A percentile compares a stretch with the other conserved stretches of the same genome.
phyloP scores from a whole-genome alignment of 1,140 invertebrate genomes.

The Hyles vespertilio region DNA sequence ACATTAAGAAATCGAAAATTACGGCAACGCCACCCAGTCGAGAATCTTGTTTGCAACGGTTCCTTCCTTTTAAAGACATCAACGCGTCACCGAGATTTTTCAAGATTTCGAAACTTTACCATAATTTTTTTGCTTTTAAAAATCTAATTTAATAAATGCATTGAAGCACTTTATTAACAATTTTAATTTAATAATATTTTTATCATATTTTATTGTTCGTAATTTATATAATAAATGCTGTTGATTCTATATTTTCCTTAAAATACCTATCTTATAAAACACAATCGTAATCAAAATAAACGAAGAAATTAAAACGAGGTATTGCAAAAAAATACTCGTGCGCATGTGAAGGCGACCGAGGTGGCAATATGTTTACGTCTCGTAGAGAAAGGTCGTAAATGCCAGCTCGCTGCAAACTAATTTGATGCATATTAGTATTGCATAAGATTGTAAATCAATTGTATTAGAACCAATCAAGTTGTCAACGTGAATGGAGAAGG shows the following conservation, averaged over 20 bases:
- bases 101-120: no score
- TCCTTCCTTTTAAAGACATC: slow-evolving; percentile 14
- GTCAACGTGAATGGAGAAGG: slow-evolving; percentile 59
- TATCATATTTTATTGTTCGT: no score
- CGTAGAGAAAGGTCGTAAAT: slow-evolving; percentile 28
- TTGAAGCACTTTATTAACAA: no score
- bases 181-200: no score
- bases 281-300: slow-evolving; percentile 25
- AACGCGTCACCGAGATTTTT: slow-evolving; percentile 3
- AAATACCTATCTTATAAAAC: no score
- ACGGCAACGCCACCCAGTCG: neutral
- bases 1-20: no score
- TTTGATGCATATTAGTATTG: neutral
- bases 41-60: neutral
- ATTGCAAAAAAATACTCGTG: slow-evolving; percentile 66
- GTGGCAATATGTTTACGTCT: slow-evolving; percentile 38
- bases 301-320: slow-evolving; percentile 47
- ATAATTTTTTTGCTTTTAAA: no score
- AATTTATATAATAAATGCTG: no score
- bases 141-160: no score
- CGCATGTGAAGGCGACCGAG: slow-evolving; percentile 68
- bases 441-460: slow-evolving; percentile 26
- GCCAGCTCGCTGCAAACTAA: slow-evolving; percentile 15
- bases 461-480: slow-evolving; percentile 27
- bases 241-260: no score